A percentile compares a stretch with the other conserved stretches of the same genome.
These are phyloP conservation scores for Oxyura jamaicensis DNA, from an alignment of 2,113 vertebrate species.

Conservation along the genomic window DNA sequence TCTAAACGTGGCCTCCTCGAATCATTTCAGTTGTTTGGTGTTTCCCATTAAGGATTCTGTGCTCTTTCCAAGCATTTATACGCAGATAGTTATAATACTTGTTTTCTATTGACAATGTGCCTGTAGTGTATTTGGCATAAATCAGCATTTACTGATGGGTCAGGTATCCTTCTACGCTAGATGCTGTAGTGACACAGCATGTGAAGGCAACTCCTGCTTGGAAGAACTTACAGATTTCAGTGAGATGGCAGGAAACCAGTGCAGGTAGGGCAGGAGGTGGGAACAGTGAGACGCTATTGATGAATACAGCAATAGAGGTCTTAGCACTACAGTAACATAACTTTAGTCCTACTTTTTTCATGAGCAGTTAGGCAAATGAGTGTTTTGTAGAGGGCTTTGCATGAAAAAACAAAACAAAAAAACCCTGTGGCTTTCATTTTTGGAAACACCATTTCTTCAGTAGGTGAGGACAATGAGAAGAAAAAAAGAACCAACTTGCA, in stretches of 20 bases:
- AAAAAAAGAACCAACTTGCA: too few species aligned
- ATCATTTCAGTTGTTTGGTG: neutral
- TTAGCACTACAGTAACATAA: neutral
- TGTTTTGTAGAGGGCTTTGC: neutral
- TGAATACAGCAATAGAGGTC: neutral
- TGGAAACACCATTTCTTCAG: neutral
- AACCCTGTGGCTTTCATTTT: accelerated
- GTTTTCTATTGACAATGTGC: accelerated
- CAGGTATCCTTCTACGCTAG: accelerated
- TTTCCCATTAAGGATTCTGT: neutral
- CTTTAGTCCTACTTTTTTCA: neutral
- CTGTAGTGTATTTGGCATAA: neutral
- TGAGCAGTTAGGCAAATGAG: neutral
- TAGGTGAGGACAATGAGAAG: neutral
- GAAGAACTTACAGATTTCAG: neutral
- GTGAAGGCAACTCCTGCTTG: neutral
- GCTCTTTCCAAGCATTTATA: neutral
- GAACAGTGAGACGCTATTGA: accelerated
- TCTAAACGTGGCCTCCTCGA: neutral
- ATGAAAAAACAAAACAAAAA: neutral
- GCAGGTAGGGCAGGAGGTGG: neutral
- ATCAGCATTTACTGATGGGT: neutral
- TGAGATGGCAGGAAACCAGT: neutral
- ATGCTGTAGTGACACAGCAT: neutral
- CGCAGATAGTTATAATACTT: too few species aligned